Percentiles rank a stretch among this genome's conserved stretches.
Conservation (phyloP, 1,140 invertebrate species). For the Drosophila mauritiana region DNA sequence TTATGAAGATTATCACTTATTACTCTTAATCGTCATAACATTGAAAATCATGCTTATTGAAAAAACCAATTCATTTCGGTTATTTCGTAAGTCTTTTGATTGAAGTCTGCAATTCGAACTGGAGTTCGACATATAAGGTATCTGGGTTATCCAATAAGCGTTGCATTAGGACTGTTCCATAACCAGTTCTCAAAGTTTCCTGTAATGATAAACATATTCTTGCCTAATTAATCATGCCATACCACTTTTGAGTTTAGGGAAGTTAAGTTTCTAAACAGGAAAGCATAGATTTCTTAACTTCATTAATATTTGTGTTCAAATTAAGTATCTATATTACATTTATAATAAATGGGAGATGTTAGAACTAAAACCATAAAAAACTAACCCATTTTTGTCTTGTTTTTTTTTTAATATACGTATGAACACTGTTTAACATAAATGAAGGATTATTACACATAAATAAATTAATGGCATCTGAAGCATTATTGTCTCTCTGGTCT, state of each 20-base stretch:
- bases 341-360: too few relatives aligned
- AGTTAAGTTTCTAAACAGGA: background rate
- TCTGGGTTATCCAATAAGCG: conserved; percentile 30
- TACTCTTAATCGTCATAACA: background rate
- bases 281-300: background rate
- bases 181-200: conserved; percentile 40
- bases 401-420: conserved; percentile 36
- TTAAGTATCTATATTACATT: too few relatives aligned
- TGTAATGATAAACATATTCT: conserved; percentile 25
- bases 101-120: conserved; percentile 9
- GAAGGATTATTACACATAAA: conserved; percentile 55
- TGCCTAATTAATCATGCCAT: conserved; percentile 31
- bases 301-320: background rate
- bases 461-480: conserved; percentile 51
- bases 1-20: conserved; percentile 25
- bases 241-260: background rate
- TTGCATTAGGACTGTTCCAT: conserved; percentile 1
- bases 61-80: conserved; percentile 5
- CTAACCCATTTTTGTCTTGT: background rate
- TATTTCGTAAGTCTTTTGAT: conserved; percentile 12
- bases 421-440: conserved; percentile 53
- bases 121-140: conserved; percentile 24
- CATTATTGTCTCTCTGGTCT: background rate
- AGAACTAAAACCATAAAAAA: background rate
- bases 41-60: background rate